phyloP scores from a whole-genome alignment of 2,888 invertebrate species.

The Leptopilina myrica region DNA sequence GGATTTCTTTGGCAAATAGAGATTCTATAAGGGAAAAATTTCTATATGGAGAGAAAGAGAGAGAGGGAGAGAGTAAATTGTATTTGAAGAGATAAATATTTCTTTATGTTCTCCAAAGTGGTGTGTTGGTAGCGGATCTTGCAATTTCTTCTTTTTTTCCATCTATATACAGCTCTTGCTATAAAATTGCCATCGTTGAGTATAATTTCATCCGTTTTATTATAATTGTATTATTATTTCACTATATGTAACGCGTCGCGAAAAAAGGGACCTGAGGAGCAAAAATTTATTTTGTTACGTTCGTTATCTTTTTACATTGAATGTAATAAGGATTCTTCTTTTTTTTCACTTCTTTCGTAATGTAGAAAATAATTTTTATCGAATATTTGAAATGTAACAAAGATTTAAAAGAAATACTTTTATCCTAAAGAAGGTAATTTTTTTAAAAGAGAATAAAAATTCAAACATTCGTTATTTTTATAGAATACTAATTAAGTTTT shows the following conservation, averaged over 20 bases:
- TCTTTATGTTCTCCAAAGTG: neutral
- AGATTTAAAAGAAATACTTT: neutral
- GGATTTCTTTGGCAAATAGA: conserved; percentile 22
- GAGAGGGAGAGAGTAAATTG: neutral
- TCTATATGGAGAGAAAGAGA: too few relatives aligned
- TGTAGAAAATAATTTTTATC: too few relatives aligned
- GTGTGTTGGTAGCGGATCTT: conserved; percentile 2
- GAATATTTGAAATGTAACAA: too few relatives aligned
- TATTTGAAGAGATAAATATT: neutral
- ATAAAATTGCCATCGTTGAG: neutral
- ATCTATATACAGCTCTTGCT: neutral
- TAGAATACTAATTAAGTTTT: neutral
- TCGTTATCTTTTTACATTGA: too few relatives aligned
- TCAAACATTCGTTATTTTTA: neutral
- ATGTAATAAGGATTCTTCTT: too few relatives aligned
- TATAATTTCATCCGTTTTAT: neutral
- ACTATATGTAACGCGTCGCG: too few relatives aligned
- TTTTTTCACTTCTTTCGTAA: too few relatives aligned
- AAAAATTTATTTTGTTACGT: too few relatives aligned
- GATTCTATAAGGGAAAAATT: too few relatives aligned
- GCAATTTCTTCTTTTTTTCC: neutral
- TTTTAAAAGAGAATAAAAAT: neutral
- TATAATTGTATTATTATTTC: too few relatives aligned
- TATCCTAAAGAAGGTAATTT: neutral
- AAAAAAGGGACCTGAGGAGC: too few relatives aligned